Percentiles rank a stretch among this genome's conserved stretches.
Conservation (phyloP, 2,888 invertebrate genomes). For the Stramonita haemastoma region DNA sequence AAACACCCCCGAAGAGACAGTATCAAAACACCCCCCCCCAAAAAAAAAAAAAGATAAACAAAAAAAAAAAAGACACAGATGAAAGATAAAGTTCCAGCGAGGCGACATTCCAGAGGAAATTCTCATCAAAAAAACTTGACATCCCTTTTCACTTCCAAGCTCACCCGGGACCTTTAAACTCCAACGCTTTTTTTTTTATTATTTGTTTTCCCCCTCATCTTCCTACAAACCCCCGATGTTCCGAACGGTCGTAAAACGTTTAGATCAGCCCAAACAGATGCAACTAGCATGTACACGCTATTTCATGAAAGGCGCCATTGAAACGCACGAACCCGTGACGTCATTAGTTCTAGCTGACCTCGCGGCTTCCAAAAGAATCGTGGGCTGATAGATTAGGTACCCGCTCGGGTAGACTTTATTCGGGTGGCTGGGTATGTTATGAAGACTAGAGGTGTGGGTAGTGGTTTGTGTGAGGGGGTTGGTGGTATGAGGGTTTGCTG, state of each 20-base stretch:
- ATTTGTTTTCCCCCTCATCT: too few relatives aligned
- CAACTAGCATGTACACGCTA: neutral
- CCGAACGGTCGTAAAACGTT: neutral
- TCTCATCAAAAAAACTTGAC: neutral
- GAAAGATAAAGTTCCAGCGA: neutral
- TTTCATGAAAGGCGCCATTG: neutral
- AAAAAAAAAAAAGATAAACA: too few relatives aligned
- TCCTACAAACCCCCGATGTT: neutral
- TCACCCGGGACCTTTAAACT: neutral
- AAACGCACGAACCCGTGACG: slow-evolving; percentile 21
- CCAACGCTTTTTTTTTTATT: neutral
- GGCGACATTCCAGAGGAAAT: neutral
- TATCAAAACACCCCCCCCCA: too few relatives aligned
- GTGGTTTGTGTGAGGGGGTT: neutral
- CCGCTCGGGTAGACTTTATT: neutral
- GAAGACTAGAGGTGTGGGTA: neutral
- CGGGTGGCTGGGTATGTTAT: neutral
- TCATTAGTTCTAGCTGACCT: slow-evolving; percentile 14
- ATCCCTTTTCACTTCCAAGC: neutral
- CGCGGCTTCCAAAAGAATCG: neutral
- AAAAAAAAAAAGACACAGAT: neutral
- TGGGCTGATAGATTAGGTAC: neutral
- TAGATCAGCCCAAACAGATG: neutral
- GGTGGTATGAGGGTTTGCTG: neutral
- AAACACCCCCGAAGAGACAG: too few relatives aligned